phyloP scores from a whole-genome alignment of 2,797 vertebrate species.

The Erethizon dorsatum region DNA sequence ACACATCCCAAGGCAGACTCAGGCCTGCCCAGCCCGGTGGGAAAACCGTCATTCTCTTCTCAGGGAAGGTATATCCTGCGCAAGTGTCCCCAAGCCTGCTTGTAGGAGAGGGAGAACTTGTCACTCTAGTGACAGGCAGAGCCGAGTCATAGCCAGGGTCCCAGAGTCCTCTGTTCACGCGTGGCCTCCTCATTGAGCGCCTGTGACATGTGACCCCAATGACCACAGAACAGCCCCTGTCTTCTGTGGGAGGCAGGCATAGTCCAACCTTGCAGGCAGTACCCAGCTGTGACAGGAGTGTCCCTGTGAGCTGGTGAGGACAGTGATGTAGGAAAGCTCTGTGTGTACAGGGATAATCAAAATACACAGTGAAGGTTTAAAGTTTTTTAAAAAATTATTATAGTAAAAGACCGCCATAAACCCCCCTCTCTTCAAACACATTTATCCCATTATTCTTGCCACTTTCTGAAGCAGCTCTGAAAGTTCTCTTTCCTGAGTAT shows the following conservation, averaged over 20 bases:
- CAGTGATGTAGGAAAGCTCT: neutral
- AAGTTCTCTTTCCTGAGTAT: neutral
- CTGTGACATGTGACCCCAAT: neutral
- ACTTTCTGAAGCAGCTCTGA: neutral
- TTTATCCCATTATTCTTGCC: neutral
- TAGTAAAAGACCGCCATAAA: neutral
- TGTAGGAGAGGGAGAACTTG: neutral
- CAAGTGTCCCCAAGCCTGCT: neutral
- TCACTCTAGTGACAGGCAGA: neutral
- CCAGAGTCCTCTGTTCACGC: neutral
- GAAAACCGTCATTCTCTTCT: neutral
- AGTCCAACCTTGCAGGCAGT: neutral
- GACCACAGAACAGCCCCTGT: neutral
- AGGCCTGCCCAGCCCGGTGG: neutral
- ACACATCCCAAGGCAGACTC: neutral
- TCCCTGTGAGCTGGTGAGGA: neutral
- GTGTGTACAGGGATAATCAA: neutral
- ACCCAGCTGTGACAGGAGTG: neutral
- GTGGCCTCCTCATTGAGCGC: accelerated
- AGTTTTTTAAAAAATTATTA: neutral
- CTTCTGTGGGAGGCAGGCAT: neutral
- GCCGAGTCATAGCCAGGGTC: neutral
- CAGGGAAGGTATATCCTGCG: neutral
- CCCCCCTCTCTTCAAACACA: neutral
- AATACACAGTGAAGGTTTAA: neutral